These are phyloP conservation scores for Rhinopomastus cyanomelas DNA, from an alignment of 2,113 vertebrate species.

Conservation along the genomic window DNA sequence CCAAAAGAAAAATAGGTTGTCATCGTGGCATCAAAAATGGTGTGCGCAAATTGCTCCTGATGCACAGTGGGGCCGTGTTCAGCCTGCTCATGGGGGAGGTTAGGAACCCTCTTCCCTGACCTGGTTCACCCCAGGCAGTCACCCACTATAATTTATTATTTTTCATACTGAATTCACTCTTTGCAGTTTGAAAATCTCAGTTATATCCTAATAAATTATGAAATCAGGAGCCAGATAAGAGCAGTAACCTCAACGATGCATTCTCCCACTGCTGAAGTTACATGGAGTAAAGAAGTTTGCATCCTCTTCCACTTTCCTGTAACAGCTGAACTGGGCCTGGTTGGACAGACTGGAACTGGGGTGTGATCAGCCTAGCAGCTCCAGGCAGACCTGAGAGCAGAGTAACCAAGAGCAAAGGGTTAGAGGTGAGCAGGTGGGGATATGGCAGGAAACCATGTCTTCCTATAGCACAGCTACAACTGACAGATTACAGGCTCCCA, in stretches of 20 bases:
- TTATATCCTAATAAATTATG: background rate
- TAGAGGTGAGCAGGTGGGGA: background rate
- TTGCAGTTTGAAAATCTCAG: background rate
- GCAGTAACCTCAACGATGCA: background rate
- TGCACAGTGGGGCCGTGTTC: background rate
- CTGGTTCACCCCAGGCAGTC: background rate
- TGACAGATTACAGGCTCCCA: background rate
- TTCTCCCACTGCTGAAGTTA: background rate
- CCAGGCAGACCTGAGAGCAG: background rate
- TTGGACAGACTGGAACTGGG: background rate
- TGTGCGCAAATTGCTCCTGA: background rate
- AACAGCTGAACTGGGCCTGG: background rate
- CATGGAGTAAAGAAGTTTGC: background rate
- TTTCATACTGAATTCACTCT: background rate
- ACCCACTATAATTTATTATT: background rate
- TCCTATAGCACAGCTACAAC: background rate
- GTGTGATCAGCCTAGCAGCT: background rate
- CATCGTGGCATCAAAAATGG: background rate
- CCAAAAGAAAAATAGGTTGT: slow-evolving; percentile 32
- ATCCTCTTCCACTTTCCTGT: background rate
- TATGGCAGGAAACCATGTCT: background rate
- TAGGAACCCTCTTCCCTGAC: background rate
- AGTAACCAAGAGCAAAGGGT: background rate
- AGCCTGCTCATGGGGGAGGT: background rate
- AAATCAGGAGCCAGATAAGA: background rate